A percentile compares a stretch with the other conserved stretches of the same genome.
These are phyloP conservation scores for Altica lythri DNA, from an alignment of 2,888 invertebrate genomes.

Conservation along the genomic window DNA sequence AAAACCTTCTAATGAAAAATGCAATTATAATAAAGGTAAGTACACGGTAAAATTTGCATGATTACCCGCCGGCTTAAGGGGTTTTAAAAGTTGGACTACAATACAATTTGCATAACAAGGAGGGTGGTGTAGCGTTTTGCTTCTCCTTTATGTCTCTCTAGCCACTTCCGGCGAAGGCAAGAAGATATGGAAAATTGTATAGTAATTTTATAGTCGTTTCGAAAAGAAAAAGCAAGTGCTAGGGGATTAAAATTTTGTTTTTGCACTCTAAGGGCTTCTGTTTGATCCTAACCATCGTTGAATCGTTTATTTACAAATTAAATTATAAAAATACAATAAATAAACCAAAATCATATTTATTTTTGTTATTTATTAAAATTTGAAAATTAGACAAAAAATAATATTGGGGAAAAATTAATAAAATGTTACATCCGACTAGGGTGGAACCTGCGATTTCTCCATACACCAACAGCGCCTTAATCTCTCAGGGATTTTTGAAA, in stretches of 20 bases:
- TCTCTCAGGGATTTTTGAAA: too few species aligned
- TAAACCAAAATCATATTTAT: too few species aligned
- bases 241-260: conserved; percentile 44
- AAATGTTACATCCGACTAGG: too few species aligned
- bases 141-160: conserved; percentile 53
- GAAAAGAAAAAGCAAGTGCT: conserved; percentile 40
- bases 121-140: conserved; percentile 47
- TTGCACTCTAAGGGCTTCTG: conserved; percentile 31
- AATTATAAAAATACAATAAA: too few species aligned
- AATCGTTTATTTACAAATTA: too few species aligned
- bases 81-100: conserved; percentile 57
- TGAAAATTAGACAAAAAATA: too few species aligned
- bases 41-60: conserved; percentile 49
- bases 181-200: conserved; percentile 52
- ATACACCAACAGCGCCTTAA: too few species aligned
- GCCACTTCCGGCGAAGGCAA: conserved; percentile 45
- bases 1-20: conserved; percentile 46
- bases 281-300: not conserved
- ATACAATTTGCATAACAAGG: conserved; percentile 57
- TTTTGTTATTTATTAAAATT: too few species aligned
- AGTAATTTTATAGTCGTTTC: conserved; percentile 50
- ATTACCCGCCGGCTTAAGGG: conserved; percentile 52
- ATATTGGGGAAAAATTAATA: too few species aligned
- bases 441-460: too few species aligned
- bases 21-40: conserved; percentile 50